Evolutionary conservation across 1,140 invertebrate genomes (phyloP).

Genomic region (Brachionus rotundiformis): DNA sequence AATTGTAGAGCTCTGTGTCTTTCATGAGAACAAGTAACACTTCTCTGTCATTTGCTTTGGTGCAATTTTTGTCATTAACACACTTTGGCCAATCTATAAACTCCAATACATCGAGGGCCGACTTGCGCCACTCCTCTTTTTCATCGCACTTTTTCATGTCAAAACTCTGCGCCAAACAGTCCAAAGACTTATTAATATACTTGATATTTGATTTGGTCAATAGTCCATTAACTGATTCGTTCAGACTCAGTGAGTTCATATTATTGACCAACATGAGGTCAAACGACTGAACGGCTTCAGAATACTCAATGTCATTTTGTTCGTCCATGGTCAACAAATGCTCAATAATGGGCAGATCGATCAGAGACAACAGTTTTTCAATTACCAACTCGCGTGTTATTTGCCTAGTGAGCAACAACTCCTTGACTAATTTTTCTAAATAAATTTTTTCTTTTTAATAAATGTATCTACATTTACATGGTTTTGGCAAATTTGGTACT

Average conservation of each 20-base stretch:
- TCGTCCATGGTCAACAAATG: constrained; percentile 37
- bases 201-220: background rate
- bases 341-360: constrained; percentile 41
- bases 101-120: background rate
- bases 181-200: constrained; percentile 19
- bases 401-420: background rate
- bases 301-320: constrained; percentile 21
- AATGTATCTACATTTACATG: background rate
- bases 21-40: background rate
- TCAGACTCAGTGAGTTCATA: background rate
- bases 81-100: constrained; percentile 21
- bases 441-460: background rate
- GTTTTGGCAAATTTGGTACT: no score
- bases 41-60: background rate
- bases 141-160: background rate
- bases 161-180: constrained; percentile 5
- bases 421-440: background rate
- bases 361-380: constrained; percentile 32
- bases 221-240: background rate
- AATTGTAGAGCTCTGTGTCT: constrained; percentile 29
- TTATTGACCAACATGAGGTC: background rate
- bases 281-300: constrained; percentile 19
- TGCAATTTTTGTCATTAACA: background rate
- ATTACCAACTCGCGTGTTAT: constrained; percentile 41
- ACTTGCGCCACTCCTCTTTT: constrained; percentile 30